Evolutionary conservation across 2,113 vertebrate species (phyloP).

Genomic region (Hymenochirus boettgeri): DNA sequence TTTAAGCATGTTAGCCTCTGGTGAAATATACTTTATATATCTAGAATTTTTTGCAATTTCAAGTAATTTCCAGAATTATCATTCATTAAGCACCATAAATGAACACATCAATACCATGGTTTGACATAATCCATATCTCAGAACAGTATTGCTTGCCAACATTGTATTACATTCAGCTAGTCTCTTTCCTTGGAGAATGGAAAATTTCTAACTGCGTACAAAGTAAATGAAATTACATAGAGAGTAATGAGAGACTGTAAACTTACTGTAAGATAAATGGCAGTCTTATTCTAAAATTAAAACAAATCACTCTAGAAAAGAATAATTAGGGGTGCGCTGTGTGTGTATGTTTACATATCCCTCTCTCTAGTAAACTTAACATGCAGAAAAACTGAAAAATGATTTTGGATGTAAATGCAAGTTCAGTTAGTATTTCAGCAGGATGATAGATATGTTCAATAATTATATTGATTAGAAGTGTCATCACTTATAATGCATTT

Average conservation of each 20-base stretch:
- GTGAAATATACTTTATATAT: too few relatives aligned
- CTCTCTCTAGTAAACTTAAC: too few relatives aligned
- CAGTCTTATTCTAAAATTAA: slow-evolving; percentile 32
- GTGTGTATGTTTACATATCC: background rate
- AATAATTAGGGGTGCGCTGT: slow-evolving; percentile 32
- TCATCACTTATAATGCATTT: too few relatives aligned
- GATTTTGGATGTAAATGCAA: too few relatives aligned
- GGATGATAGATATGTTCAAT: too few relatives aligned
- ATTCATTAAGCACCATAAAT: slow-evolving; percentile 13
- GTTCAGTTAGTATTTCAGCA: too few relatives aligned
- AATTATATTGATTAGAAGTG: too few relatives aligned
- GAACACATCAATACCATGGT: slow-evolving; percentile 13
- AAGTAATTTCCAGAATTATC: too few relatives aligned
- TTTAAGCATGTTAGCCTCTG: too few relatives aligned
- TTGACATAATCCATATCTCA: slow-evolving; percentile 14
- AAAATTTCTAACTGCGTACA: slow-evolving; percentile 13
- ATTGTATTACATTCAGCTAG: slow-evolving; percentile 16
- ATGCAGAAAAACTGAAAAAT: too few relatives aligned
- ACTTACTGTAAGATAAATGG: slow-evolving; percentile 31
- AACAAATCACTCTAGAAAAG: slow-evolving; percentile 26
- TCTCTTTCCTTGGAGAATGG: slow-evolving; percentile 16
- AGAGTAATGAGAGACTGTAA: slow-evolving; percentile 37
- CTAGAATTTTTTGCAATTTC: too few relatives aligned
- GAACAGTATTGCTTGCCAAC: slow-evolving; percentile 13
- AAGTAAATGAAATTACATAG: slow-evolving; percentile 35